Evolutionary conservation across 2,113 vertebrate genomes (phyloP).

Genomic region (Addax nasomaculatus): DNA sequence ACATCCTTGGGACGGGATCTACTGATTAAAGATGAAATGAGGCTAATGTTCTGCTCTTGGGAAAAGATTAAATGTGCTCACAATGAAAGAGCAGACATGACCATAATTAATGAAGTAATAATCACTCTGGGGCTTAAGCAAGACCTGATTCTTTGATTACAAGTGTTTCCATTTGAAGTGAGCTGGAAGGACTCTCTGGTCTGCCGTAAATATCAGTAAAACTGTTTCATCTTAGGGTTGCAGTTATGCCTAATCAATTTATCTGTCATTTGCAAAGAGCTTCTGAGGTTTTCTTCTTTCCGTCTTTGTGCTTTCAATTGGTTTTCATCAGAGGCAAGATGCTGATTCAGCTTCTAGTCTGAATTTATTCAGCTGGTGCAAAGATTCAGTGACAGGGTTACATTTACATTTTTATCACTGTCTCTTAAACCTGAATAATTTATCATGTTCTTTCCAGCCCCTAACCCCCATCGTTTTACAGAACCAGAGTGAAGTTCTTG

Average conservation of each 20-base stretch:
- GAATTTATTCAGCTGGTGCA: conserved; percentile 64
- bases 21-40: neutral
- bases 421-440: conserved; percentile 67
- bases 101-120: conserved; percentile 21
- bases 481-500: conserved; percentile 22
- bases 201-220: neutral
- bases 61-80: conserved; percentile 26
- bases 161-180: neutral
- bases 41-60: neutral
- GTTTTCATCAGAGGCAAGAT: conserved; percentile 55
- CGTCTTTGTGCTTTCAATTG: neutral
- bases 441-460: conserved; percentile 26
- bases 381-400: conserved; percentile 24
- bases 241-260: conserved; percentile 1
- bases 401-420: conserved; percentile 67
- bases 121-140: conserved; percentile 50
- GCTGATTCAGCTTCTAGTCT: conserved; percentile 62
- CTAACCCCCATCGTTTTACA: neutral
- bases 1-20: neutral
- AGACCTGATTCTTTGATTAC: conserved; percentile 42
- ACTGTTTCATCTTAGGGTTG: neutral
- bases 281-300: conserved; percentile 36
- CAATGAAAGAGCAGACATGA: neutral
- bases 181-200: neutral
- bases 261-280: conserved; percentile 42